Conservation (phyloP, 2,888 invertebrate genomes). For the Oxyteleia sp. region DNA sequence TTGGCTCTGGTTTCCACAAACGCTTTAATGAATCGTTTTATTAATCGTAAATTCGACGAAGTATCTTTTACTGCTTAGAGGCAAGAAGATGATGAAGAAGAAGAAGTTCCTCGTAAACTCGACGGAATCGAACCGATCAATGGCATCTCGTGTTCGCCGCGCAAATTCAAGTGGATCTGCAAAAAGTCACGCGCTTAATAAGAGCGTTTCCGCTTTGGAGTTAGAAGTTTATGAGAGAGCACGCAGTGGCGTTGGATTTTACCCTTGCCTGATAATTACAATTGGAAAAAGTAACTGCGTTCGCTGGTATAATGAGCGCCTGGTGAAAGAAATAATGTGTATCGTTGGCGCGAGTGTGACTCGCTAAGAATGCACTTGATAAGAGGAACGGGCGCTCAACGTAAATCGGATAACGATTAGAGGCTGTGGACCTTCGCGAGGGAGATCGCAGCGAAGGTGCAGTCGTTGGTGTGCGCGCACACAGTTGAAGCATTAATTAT, state of each 20-base stretch:
- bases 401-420: slow-evolving; percentile 64
- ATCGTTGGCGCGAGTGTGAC: slow-evolving; percentile 36
- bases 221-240: slow-evolving; percentile 9
- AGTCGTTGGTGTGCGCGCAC: slow-evolving; percentile 38
- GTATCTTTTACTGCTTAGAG: no score
- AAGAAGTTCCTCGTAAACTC: no score
- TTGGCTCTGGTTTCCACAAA: no score
- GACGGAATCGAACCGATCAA: no score
- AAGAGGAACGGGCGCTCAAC: slow-evolving; percentile 47
- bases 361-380: slow-evolving; percentile 61
- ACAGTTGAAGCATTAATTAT: slow-evolving; percentile 47
- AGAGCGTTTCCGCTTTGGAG: no score
- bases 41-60: no score
- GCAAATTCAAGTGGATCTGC: no score
- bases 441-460: slow-evolving; percentile 64
- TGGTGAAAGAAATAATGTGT: slow-evolving; percentile 30
- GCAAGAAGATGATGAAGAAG: no score
- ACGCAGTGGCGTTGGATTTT: slow-evolving; percentile 1
- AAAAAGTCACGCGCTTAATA: no score
- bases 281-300: no score
- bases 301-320: slow-evolving; percentile 15
- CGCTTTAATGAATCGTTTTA: no score
- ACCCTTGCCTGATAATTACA: slow-evolving; percentile 16
- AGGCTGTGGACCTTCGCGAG: slow-evolving; percentile 57
- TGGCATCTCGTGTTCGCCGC: no score